phyloP scores from a whole-genome alignment of 2,888 invertebrate genomes.

The Boloria euphrosyne region DNA sequence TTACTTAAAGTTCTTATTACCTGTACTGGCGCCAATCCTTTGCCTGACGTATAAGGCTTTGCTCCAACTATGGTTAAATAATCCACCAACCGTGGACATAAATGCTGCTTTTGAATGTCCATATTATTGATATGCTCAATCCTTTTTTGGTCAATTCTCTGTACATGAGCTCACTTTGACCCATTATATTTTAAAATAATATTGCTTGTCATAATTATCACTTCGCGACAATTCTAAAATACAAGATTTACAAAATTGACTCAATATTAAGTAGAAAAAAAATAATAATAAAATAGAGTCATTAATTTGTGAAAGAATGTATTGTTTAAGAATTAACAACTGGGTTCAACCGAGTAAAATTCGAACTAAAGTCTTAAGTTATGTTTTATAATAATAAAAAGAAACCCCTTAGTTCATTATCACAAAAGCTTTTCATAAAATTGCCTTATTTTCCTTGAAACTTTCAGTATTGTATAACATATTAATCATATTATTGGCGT shows the following conservation, averaged over 20 bases:
- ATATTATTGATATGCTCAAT: conserved; percentile 61
- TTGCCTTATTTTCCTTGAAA: too few relatives aligned
- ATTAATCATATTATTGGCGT: not conserved
- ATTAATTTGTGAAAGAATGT: not conserved
- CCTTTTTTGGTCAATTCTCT: conserved; percentile 43
- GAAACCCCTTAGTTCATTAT: too few relatives aligned
- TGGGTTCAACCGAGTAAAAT: too few relatives aligned
- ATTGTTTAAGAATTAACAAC: too few relatives aligned
- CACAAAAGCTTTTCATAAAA: too few relatives aligned
- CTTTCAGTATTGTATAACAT: too few relatives aligned
- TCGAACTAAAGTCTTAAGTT: too few relatives aligned
- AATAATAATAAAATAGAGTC: not conserved
- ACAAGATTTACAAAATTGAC: conserved; percentile 5
- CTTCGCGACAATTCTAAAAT: conserved; percentile 48
- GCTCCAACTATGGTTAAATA: conserved; percentile 98
- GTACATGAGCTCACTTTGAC: conserved; percentile 52
- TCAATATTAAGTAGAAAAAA: not conserved
- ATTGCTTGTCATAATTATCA: conserved; percentile 80
- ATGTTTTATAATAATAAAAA: too few relatives aligned
- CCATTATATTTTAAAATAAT: conserved; percentile 69
- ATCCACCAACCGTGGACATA: conserved; percentile 95
- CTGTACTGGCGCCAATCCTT: conserved; percentile 89
- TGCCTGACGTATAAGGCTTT: conserved; percentile 85
- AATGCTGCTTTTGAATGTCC: conserved; percentile 87
- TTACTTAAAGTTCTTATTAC: conserved; percentile 65